Evolutionary conservation across 2,888 invertebrate species (phyloP).

Genomic region (Pseudococcus longispinus): DNA sequence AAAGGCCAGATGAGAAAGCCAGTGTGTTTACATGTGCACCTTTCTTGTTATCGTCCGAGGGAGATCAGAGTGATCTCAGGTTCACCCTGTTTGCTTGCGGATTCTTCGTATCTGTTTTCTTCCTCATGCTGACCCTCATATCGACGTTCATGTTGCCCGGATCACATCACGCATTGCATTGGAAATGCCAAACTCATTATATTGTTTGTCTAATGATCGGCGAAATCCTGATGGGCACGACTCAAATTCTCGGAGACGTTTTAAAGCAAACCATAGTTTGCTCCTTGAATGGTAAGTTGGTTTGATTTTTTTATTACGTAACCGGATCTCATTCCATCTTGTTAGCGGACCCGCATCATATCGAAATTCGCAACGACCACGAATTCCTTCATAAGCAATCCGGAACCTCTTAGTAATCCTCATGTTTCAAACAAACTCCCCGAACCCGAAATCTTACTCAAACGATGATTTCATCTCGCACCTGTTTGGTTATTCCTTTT

Average conservation of each 20-base stretch:
- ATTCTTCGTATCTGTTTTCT: constrained; percentile 80
- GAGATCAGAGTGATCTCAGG: constrained; percentile 64
- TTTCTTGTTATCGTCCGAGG: not conserved
- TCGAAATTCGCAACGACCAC: not conserved
- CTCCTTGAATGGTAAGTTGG: constrained; percentile 73
- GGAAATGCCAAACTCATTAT: constrained; percentile 88
- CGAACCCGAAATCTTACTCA: not conserved
- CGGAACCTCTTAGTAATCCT: not conserved
- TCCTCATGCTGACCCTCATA: constrained; percentile 80
- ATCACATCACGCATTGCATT: constrained; percentile 85
- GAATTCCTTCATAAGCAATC: no score
- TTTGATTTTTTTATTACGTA: not conserved
- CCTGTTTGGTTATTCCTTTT: not conserved
- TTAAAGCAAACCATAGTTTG: constrained; percentile 48
- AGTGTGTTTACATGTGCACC: constrained; percentile 70
- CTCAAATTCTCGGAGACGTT: constrained; percentile 73
- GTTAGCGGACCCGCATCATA: not conserved
- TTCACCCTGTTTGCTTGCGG: constrained; percentile 79
- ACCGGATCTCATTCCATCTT: no score
- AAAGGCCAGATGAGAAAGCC: constrained; percentile 61
- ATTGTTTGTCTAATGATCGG: constrained; percentile 83
- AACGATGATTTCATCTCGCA: constrained; percentile 1
- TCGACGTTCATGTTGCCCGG: constrained; percentile 81
- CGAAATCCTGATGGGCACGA: constrained; percentile 78
- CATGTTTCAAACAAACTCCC: not conserved